These are phyloP conservation scores for Drosophila buzzatii DNA, from an alignment of 2,888 invertebrate species.

Conservation along the genomic window DNA sequence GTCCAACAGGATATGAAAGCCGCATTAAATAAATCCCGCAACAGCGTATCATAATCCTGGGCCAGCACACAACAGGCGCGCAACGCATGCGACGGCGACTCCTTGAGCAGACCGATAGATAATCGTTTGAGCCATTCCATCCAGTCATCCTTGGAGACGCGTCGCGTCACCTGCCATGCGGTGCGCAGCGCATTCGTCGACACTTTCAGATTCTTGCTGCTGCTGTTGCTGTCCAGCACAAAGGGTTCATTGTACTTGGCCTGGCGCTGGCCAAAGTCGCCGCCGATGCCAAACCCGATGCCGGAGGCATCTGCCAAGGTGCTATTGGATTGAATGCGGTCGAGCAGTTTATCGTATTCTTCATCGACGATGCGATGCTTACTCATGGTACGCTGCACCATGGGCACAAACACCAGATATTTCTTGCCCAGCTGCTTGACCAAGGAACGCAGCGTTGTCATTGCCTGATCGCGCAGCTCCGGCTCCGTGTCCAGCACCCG, in stretches of 20 bases:
- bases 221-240: constrained; percentile 85
- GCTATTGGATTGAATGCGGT: constrained; percentile 90
- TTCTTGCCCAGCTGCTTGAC: constrained; percentile 95
- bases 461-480: constrained; percentile 91
- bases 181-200: constrained; percentile 93
- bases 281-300: constrained; percentile 87
- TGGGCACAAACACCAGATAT: constrained; percentile 95
- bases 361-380: constrained; percentile 92
- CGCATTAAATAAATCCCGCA: constrained; percentile 98
- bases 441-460: constrained; percentile 96
- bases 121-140: constrained; percentile 97
- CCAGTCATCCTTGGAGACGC: constrained; percentile 99
- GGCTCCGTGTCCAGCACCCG: constrained; percentile 93
- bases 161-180: constrained; percentile 95
- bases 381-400: constrained; percentile 93
- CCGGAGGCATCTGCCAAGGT: constrained; percentile 86
- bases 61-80: constrained; percentile 96
- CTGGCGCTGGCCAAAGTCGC: constrained; percentile 89
- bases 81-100: constrained; percentile 97
- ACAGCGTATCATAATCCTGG: constrained; percentile 97
- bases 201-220: constrained; percentile 92
- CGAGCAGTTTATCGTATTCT: constrained; percentile 92
- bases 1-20: constrained; percentile 99
- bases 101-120: constrained; percentile 96
- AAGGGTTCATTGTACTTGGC: constrained; percentile 89